Conservation (phyloP, 2,888 invertebrate species). For the Parnassius glacialis region DNA sequence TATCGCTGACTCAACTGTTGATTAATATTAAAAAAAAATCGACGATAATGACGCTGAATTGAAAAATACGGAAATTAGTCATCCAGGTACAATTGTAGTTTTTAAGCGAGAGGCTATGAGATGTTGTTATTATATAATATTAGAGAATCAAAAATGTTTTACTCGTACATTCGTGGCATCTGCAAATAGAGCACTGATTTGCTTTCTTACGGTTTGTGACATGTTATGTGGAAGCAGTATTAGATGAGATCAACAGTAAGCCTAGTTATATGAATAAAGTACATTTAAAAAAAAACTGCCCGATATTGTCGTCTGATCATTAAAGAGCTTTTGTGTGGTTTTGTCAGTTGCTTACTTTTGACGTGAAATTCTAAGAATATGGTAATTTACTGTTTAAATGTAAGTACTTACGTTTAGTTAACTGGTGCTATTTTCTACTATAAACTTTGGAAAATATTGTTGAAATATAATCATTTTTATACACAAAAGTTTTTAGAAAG, state of each 20-base stretch:
- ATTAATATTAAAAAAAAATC: neutral
- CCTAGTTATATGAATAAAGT: neutral
- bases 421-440: slow-evolving; percentile 23
- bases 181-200: slow-evolving; percentile 27
- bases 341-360: too few species aligned
- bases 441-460: slow-evolving; percentile 3
- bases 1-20: slow-evolving; percentile 11
- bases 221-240: slow-evolving; percentile 20
- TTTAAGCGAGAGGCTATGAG: slow-evolving; percentile 50
- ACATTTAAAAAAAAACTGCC: too few species aligned
- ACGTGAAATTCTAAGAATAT: neutral
- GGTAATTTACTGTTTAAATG: neutral
- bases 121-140: slow-evolving; percentile 35
- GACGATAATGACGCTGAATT: slow-evolving; percentile 11
- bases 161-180: slow-evolving; percentile 15
- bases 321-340: too few species aligned
- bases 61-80: slow-evolving; percentile 16
- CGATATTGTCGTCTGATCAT: too few species aligned
- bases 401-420: slow-evolving; percentile 7
- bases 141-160: slow-evolving; percentile 34
- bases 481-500: neutral
- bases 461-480: slow-evolving; percentile 4
- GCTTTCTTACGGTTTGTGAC: slow-evolving; percentile 19
- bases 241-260: slow-evolving; percentile 11
- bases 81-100: slow-evolving; percentile 33